Evolutionary conservation across 2,888 invertebrate species (phyloP).

Genomic region (Anthrax anthrax): DNA sequence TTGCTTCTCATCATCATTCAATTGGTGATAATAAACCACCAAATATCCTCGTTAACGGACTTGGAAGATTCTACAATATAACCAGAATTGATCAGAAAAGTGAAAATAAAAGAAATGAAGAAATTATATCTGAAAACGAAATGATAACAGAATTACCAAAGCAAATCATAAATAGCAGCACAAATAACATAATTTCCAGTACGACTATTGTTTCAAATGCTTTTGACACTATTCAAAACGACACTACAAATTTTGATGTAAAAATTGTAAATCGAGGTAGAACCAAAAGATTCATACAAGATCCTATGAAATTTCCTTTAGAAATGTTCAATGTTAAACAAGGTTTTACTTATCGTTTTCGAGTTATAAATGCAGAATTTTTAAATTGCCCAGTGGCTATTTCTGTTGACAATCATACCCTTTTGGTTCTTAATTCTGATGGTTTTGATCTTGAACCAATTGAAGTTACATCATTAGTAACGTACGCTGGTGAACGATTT

Average conservation of each 20-base stretch:
- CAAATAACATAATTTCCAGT: not conserved
- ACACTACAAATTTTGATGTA: not conserved
- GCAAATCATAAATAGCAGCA: too few species aligned
- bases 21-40: constrained; percentile 69
- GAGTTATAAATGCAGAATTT: constrained; percentile 73
- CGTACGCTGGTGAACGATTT: constrained; percentile 79
- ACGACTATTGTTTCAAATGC: not conserved
- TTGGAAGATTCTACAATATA: constrained; percentile 42
- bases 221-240: too few species aligned
- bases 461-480: constrained; percentile 52
- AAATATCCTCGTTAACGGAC: constrained; percentile 68
- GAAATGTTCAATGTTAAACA: constrained; percentile 24
- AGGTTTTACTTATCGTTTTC: constrained; percentile 62
- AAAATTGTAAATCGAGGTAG: not conserved
- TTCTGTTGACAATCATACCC: constrained; percentile 68
- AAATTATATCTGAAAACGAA: not conserved
- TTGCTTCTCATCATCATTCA: constrained; percentile 73
- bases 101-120: constrained; percentile 2
- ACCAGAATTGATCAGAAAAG: not conserved
- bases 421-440: constrained; percentile 64
- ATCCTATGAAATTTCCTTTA: constrained; percentile 19
- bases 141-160: not conserved
- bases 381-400: constrained; percentile 76
- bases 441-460: constrained; percentile 63
- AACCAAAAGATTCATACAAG: not conserved